Base-by-base conservation (phyloP, 1,140 invertebrate genomes). In the Drosophila paulistorum region DNA sequence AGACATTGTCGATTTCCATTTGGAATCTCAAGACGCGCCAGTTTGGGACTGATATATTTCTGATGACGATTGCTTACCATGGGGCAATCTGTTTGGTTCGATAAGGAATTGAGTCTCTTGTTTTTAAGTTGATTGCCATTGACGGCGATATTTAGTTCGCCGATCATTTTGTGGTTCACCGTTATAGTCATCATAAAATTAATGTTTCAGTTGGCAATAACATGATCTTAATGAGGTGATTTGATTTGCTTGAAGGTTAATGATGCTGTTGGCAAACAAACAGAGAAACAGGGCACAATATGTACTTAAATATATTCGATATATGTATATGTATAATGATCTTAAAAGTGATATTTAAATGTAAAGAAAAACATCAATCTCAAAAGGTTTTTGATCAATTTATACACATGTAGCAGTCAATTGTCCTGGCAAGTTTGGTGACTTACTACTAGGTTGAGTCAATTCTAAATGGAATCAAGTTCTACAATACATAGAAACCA, bases 141-240 rank as follows among this genome's bases (percentile, higher is more conserved):
- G 84, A 65, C 71, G 84, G 68, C 71, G 84, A 54, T 79, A 45
- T 68, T 58, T 26, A 11, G 17, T 23, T 79, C 83, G 79, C 83
- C 68, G 69, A 59, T 59, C 13, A 17, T 69, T 58, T 82, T 54
- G 39, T 81, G 61, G 13, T 59, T 61, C 55, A 68, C 48, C 64
- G 72, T 72, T 65, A 79, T 82, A 41, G 68, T 69, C 82, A 87
- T 81, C 79, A 81, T 83, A 82, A 79, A 67, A 68, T 55, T 41
- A 65, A 71, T 62, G 65, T 42, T 11, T 39, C 11, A 60, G 54
- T 69, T 68, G 66, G 79, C 37, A 57, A 69, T 79, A 63, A 66
- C 79, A 77, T 87, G 71, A 60, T 76, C 76, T 65, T 17, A 45
- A 30, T 55, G 51, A 54, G 13, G 23, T 39, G 7, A 33, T 20